Conservation (phyloP, 1,140 invertebrate genomes). For the Venustaconcha ellipsiformis region DNA sequence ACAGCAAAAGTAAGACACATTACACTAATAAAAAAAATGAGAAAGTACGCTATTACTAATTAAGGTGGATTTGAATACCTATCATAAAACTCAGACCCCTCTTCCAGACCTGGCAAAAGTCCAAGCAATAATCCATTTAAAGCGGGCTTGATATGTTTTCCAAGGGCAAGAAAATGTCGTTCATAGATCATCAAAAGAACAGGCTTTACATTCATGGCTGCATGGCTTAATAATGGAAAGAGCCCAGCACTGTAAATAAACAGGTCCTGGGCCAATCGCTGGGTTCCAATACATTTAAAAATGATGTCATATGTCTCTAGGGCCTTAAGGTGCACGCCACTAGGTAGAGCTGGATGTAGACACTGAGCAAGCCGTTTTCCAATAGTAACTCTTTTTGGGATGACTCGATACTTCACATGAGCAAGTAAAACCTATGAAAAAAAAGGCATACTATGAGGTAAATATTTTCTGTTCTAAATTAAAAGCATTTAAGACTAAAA, state of each 20-base stretch:
- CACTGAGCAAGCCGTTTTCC: constrained; percentile 95
- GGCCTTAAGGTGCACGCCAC: constrained; percentile 92
- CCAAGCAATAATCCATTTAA: constrained; percentile 91
- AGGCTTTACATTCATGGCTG: constrained; percentile 88
- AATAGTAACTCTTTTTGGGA: constrained; percentile 90
- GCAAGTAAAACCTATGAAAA: constrained; percentile 76
- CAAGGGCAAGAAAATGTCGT: constrained; percentile 90
- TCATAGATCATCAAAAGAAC: constrained; percentile 89
- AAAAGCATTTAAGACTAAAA: too few relatives aligned
- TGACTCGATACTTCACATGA: constrained; percentile 87
- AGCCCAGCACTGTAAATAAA: constrained; percentile 87
- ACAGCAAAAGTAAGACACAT: too few relatives aligned
- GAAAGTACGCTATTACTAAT: too few relatives aligned
- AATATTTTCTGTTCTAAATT: too few relatives aligned
- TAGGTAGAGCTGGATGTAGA: constrained; percentile 91
- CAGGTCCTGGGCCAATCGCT: constrained; percentile 84
- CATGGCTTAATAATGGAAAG: constrained; percentile 90
- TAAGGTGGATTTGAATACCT: constrained; percentile 69
- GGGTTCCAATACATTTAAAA: constrained; percentile 90
- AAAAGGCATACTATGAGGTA: not conserved
- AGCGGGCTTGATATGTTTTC: constrained; percentile 83
- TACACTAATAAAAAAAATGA: too few relatives aligned
- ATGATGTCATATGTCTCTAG: constrained; percentile 95
- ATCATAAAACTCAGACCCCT: constrained; percentile 91
- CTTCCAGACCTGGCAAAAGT: constrained; percentile 88